Conservation (phyloP, 2,797 vertebrate species). For the Leptodactylus fallax region DNA sequence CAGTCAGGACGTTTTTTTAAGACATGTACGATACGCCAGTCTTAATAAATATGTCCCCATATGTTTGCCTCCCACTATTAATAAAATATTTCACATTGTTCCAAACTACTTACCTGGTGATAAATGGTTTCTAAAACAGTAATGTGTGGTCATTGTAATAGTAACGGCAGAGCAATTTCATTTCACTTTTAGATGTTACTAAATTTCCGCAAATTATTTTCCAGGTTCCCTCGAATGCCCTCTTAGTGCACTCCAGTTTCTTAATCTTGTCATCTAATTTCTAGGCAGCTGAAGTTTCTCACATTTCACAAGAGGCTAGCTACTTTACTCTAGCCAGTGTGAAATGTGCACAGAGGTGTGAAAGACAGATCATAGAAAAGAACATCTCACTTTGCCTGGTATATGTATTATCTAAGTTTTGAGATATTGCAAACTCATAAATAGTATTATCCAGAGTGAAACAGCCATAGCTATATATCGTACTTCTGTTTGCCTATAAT, state of each 20-base stretch:
- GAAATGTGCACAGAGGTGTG: neutral
- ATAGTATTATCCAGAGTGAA: neutral
- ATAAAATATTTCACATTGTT: too few species aligned
- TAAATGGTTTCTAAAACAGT: too few species aligned
- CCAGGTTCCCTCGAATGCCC: slow-evolving; percentile 14
- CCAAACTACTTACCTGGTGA: too few species aligned
- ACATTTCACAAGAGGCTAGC: slow-evolving; percentile 29
- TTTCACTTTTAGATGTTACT: neutral
- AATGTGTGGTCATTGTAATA: too few species aligned
- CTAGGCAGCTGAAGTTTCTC: slow-evolving; percentile 16
- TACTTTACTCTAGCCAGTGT: too few species aligned
- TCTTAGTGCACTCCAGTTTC: neutral
- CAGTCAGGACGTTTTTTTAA: too few species aligned
- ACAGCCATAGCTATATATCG: neutral
- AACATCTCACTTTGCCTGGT: neutral
- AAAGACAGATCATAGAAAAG: neutral
- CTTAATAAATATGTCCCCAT: too few species aligned
- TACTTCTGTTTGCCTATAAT: too few species aligned
- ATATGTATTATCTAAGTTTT: neutral
- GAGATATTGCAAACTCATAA: neutral
- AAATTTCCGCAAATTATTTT: slow-evolving; percentile 24
- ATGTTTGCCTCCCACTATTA: too few species aligned
- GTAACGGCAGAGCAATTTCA: too few species aligned
- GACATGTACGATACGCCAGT: too few species aligned
- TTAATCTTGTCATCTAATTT: slow-evolving; percentile 39